A percentile compares a stretch with the other conserved stretches of the same genome.
Conservation (phyloP, 2,888 invertebrate species). For the Pediacus dermestoides region DNA sequence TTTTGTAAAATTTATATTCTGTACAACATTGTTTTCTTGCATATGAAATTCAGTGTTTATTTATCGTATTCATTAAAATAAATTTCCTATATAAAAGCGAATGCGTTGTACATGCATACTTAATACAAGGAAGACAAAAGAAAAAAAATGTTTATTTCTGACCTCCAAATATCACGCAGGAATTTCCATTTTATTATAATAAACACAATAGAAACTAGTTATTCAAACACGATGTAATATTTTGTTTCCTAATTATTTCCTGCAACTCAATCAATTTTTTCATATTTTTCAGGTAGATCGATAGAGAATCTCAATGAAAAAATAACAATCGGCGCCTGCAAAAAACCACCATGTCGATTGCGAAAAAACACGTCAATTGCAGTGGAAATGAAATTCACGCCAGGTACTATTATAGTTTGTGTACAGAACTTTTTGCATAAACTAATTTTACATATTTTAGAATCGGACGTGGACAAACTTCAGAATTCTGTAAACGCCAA, state of each 20-base stretch:
- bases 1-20: too few species aligned
- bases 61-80: too few species aligned
- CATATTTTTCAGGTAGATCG: slow-evolving; percentile 50
- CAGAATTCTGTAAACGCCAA: slow-evolving; percentile 62
- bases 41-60: too few species aligned
- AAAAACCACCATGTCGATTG: slow-evolving; percentile 61
- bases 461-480: slow-evolving; percentile 38
- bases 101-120: too few species aligned
- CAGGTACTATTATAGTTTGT: slow-evolving; percentile 48
- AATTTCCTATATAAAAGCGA: too few species aligned
- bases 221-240: too few species aligned
- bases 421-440: background rate
- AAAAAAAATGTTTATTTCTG: too few species aligned
- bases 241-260: slow-evolving; percentile 4
- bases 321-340: slow-evolving; percentile 60
- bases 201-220: too few species aligned
- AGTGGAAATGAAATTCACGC: slow-evolving; percentile 58
- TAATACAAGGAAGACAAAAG: too few species aligned
- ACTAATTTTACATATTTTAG: slow-evolving; percentile 20
- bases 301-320: slow-evolving; percentile 47
- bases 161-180: too few species aligned
- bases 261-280: slow-evolving; percentile 7
- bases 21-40: too few species aligned
- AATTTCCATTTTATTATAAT: too few species aligned
- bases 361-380: slow-evolving; percentile 57